These are phyloP conservation scores for Bufo bufo DNA, from an alignment of 2,113 vertebrate genomes.

Conservation along the genomic window DNA sequence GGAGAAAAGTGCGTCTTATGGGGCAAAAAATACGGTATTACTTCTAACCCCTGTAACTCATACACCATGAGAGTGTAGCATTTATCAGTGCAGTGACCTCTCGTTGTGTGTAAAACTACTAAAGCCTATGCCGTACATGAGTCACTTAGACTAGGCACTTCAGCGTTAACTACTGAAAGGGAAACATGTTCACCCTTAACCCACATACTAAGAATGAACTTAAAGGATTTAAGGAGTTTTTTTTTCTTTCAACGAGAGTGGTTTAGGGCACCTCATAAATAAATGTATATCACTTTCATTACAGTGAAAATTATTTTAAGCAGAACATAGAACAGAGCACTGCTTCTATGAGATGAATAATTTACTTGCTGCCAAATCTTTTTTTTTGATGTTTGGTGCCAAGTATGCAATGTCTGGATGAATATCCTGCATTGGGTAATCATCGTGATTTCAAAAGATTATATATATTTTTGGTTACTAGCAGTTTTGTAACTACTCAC, in stretches of 20 bases:
- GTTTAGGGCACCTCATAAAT: slow-evolving; percentile 37
- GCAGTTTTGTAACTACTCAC: slow-evolving; percentile 1
- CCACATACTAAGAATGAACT: not conserved
- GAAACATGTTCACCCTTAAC: not conserved
- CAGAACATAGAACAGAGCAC: slow-evolving; percentile 43
- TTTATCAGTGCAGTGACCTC: not conserved
- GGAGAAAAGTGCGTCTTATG: too few relatives aligned
- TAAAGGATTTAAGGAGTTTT: not conserved
- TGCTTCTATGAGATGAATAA: slow-evolving; percentile 43
- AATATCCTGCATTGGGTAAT: slow-evolving; percentile 40
- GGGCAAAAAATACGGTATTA: too few relatives aligned
- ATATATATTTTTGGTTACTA: slow-evolving; percentile 16
- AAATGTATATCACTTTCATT: slow-evolving; percentile 30
- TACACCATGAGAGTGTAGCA: not conserved
- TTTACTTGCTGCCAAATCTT: slow-evolving; percentile 34
- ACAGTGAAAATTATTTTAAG: slow-evolving; percentile 38
- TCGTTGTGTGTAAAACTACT: not conserved
- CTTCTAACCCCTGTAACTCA: not conserved
- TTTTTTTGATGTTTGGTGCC: slow-evolving; percentile 23
- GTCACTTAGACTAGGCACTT: not conserved
- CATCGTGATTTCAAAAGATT: slow-evolving; percentile 13
- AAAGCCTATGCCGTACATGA: not conserved
- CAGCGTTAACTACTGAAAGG: not conserved
- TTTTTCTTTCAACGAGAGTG: not conserved
- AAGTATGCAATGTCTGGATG: slow-evolving; percentile 35